A percentile compares a stretch with the other conserved stretches of the same genome.
phyloP scores from a whole-genome alignment of 2,888 invertebrate species.

The Nebria salina region DNA sequence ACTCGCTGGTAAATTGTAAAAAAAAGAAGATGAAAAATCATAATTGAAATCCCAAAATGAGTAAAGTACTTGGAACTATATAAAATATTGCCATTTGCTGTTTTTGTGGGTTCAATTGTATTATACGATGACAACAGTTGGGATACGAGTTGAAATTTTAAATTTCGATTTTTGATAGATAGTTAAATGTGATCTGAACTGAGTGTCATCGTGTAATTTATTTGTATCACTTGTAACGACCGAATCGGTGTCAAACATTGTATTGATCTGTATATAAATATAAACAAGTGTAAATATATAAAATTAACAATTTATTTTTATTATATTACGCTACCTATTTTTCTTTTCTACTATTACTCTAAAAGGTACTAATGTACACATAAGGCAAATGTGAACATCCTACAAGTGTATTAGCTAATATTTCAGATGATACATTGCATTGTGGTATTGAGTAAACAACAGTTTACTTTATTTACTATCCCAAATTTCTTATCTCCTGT shows the following conservation, averaged over 20 bases:
- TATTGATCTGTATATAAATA: slow-evolving; percentile 45
- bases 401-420: not conserved
- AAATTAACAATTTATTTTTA: slow-evolving; percentile 27
- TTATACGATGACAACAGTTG: slow-evolving; percentile 18
- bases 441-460: not conserved
- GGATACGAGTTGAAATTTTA: not conserved
- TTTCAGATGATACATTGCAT: not conserved
- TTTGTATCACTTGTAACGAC: slow-evolving; percentile 47
- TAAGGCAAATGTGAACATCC: not conserved
- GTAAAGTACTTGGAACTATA: slow-evolving; percentile 47
- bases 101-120: slow-evolving; percentile 47
- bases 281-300: slow-evolving; percentile 46
- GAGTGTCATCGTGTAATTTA: slow-evolving; percentile 25
- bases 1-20: slow-evolving; percentile 80
- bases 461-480: not conserved
- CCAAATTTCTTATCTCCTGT: not conserved
- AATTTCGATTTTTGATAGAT: slow-evolving; percentile 2
- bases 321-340: slow-evolving; percentile 16
- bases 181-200: not conserved
- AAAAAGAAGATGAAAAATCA: slow-evolving; percentile 61
- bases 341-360: not conserved
- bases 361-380: not conserved
- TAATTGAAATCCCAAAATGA: slow-evolving; percentile 52
- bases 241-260: slow-evolving; percentile 46
- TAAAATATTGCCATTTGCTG: slow-evolving; percentile 47